Conservation (phyloP, 1,140 invertebrate species). For the Anoplophora glabripennis region DNA sequence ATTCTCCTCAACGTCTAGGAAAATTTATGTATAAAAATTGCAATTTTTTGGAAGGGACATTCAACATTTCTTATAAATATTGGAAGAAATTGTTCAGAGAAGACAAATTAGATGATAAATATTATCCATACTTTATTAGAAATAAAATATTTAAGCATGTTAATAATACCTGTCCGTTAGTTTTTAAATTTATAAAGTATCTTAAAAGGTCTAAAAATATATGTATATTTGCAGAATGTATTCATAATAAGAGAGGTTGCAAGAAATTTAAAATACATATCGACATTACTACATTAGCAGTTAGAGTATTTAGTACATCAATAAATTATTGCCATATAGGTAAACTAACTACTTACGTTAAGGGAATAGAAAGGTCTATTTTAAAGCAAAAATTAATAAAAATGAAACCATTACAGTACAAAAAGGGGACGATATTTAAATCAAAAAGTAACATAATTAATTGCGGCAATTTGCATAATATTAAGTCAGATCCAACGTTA, state of each 20-base stretch:
- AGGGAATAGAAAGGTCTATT: slow-evolving; percentile 8
- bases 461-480: slow-evolving; percentile 9
- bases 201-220: not conserved
- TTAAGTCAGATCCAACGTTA: slow-evolving; percentile 11
- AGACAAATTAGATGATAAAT: no score
- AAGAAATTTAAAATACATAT: slow-evolving; percentile 13
- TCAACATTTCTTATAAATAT: no score
- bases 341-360: slow-evolving; percentile 2
- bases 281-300: not conserved
- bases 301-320: not conserved
- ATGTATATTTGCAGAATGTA: slow-evolving; percentile 11
- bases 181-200: slow-evolving; percentile 8
- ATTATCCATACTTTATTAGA: no score
- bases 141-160: no score
- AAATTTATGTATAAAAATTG: no score
- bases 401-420: slow-evolving; percentile 7
- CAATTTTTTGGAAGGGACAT: no score
- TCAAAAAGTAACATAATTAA: not conserved
- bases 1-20: no score
- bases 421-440: not conserved
- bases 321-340: not conserved
- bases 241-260: slow-evolving; percentile 4
- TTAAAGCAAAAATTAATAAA: slow-evolving; percentile 7
- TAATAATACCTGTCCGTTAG: no score
- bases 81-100: no score